Evolutionary conservation across 1,140 invertebrate genomes (phyloP), one percentile per base, ranked within the genome.

Genomic region (Hycleus cichorii): DNA sequence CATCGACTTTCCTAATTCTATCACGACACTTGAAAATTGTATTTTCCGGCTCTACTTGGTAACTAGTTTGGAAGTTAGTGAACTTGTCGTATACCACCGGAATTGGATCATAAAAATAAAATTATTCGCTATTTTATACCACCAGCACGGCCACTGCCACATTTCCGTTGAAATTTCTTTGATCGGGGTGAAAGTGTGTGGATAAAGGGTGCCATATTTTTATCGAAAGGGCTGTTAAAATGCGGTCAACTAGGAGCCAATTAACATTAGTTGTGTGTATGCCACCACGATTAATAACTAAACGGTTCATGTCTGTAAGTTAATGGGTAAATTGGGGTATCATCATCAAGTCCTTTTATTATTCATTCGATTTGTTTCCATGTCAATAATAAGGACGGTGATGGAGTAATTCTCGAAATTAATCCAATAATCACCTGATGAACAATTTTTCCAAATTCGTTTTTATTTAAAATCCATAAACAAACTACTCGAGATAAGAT

Each of bases 161-260:
- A 18, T 18, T 18, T 18, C 18, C 18, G 18, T 18, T 18, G 18
- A 18, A 18, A 18, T 1, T 18, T 18, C 18, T 18, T 18, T 18
- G 18, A 24, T 47, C 18, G 18, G 27, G 10, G 18, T 0, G 46
- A 47, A n/a, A 47, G 27, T 11, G 48, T 18, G 26, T 7, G 48
- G 18, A 49, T 7, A 26, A 7, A 9, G 25, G 12, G 3, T 10
- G 6, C 1, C 45, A 43, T 53, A 42, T 53, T 32, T 32, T 5
- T 32, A 32, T 32, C 4, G 32, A 32, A 32, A 32, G 4, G 1
- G 40, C 5, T 40, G 12, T 8, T 45, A 53, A 45, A 44, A 44
- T 53, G 51, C 26, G 51, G 51, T 45, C 51, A 53, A 38, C 51
- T 45, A 53, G 51, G 40, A 8, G 26, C 40, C 51, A 53, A 53